phyloP scores from a whole-genome alignment of 2,888 invertebrate species.

The Plagodis pulveraria region DNA sequence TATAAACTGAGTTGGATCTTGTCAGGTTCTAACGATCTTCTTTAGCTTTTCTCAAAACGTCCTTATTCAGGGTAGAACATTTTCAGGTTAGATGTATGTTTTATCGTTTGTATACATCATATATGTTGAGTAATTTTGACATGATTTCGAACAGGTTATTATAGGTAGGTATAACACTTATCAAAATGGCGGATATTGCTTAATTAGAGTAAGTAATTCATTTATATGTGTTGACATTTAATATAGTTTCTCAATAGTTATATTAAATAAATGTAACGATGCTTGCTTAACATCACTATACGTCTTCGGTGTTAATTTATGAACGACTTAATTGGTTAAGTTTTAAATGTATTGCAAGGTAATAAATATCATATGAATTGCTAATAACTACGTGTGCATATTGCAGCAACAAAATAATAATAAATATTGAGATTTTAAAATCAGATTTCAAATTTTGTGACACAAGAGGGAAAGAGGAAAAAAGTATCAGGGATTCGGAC shows the following conservation, averaged over 20 bases:
- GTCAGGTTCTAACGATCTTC: too few relatives aligned
- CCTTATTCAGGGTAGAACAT: too few relatives aligned
- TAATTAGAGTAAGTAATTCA: constrained; percentile 33
- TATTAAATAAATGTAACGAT: constrained; percentile 8
- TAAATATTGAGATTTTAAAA: not conserved
- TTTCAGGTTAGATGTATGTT: too few relatives aligned
- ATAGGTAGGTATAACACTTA: constrained; percentile 24
- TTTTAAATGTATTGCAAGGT: not conserved
- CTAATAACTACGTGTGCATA: not conserved
- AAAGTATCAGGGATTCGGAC: constrained; percentile 22
- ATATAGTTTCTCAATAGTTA: constrained; percentile 28
- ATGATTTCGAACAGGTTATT: constrained; percentile 21
- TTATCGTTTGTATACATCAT: too few relatives aligned
- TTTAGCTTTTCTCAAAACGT: too few relatives aligned
- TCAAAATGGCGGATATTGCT: constrained; percentile 31
- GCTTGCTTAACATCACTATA: not conserved
- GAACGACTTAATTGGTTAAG: not conserved
- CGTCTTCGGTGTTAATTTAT: not conserved
- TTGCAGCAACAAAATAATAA: too few relatives aligned
- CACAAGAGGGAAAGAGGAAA: constrained; percentile 16
- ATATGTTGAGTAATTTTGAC: constrained; percentile 28
- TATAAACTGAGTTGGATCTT: too few relatives aligned
- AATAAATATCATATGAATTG: not conserved
- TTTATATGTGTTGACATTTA: constrained; percentile 29
- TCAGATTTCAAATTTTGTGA: not conserved